Percentiles rank a stretch among this genome's conserved stretches.
phyloP scores from a whole-genome alignment of 2,888 invertebrate species.

The Lypha dubia region DNA sequence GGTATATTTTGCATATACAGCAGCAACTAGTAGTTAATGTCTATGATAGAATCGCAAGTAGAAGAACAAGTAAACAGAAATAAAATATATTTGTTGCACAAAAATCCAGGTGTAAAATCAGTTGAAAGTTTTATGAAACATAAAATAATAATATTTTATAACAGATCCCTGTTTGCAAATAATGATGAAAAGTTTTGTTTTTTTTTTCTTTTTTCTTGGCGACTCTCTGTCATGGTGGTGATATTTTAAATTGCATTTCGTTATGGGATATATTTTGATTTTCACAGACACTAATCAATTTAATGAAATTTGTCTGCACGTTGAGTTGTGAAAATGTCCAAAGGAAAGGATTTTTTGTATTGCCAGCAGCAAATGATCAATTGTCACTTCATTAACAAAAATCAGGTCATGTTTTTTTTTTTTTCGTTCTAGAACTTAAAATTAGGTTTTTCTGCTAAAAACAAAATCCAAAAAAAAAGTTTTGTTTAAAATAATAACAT shows the following conservation, averaged over 20 bases:
- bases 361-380: not conserved
- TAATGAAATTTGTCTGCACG: slow-evolving; percentile 23
- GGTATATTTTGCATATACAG: slow-evolving; percentile 43
- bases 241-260: not conserved
- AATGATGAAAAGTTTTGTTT: no score
- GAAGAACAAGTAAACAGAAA: not conserved
- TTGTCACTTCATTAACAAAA: slow-evolving; percentile 24
- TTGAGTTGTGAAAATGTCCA: not conserved
- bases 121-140: slow-evolving; percentile 13
- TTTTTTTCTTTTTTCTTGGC: no score
- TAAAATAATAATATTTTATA: slow-evolving; percentile 8
- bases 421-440: not conserved
- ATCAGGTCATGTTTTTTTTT: slow-evolving; percentile 21
- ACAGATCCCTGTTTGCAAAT: slow-evolving; percentile 6
- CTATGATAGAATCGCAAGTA: slow-evolving; percentile 3
- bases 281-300: slow-evolving; percentile 44
- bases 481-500: not conserved
- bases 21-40: slow-evolving; percentile 11
- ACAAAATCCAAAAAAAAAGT: not conserved
- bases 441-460: not conserved
- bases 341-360: slow-evolving; percentile 1
- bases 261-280: not conserved
- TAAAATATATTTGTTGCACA: slow-evolving; percentile 40
- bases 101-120: slow-evolving; percentile 35
- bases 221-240: not conserved